Base-by-base conservation (phyloP, 2,797 vertebrate genomes). In the Rhodeus uyekii region DNA sequence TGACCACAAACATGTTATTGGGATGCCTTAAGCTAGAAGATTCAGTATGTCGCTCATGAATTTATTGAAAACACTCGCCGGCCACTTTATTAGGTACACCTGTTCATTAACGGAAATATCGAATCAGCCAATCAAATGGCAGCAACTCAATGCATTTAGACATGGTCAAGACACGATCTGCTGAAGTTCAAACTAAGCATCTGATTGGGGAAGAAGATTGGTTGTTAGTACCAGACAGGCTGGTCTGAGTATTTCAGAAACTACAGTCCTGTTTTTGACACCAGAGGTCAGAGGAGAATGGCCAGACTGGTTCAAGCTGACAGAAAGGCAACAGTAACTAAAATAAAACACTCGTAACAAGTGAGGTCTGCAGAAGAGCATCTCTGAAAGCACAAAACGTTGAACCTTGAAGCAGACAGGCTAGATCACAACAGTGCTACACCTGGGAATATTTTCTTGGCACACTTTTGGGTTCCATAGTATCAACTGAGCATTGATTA, bases 241-340 rank as follows among this genome's bases (percentile, higher is more conserved):
- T 55, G 4, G 53, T 55, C 55, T 58, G 16, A 44, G 46, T 19
- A 46, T 27, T 58, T 13, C 12, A 58, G 24, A 58, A 58, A n/a
- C n/a, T n/a, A n/a, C 72, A 78, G 32, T 82, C 68, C 73, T 82
- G 16, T 86, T 80, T 76, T 80, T 83, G 76, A 86, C 80, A 69
- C 69, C 81, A 86, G 42, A 83, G 61, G 69, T 71, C 81, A 86
- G 76, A 83, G 69, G 69, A 83, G 76, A 76, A 76, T 38, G 55
- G 77, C 58, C 76, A 55, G 84, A 76, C 46, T 80, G 71, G 19
- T 74, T 83, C 39, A 2, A 48, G 19, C 18, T 74, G 71, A 73
- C 27, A 14, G 55, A 27, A 58, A 27, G 53, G 10, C 53, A 58
- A 27, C 0, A 24, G 53, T 58, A 58, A 58, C 53, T 58, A 9